phyloP scores from a whole-genome alignment of 2,888 invertebrate species.

The Idaea dimidiata region DNA sequence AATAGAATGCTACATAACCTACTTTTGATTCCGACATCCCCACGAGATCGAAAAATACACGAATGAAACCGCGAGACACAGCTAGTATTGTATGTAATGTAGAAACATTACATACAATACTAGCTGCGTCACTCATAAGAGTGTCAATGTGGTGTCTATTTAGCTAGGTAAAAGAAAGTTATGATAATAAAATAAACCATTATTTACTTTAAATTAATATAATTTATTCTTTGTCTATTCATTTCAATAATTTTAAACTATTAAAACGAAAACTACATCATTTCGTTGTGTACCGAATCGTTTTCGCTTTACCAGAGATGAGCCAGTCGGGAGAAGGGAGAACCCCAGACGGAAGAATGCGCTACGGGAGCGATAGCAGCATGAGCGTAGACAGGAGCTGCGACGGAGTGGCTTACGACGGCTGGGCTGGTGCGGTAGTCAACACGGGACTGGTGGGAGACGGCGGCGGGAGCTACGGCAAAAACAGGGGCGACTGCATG shows the following conservation, averaged over 20 bases:
- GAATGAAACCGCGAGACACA: no score
- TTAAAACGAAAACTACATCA: conserved; percentile 67
- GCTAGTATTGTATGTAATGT: no score
- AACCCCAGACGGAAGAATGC: conserved; percentile 53
- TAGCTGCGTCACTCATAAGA: no score
- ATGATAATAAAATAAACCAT: not conserved
- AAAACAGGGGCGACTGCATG: conserved; percentile 24
- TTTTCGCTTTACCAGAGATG: conserved; percentile 54
- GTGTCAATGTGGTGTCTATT: not conserved
- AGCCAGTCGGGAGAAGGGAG: conserved; percentile 46
- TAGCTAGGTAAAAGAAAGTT: not conserved
- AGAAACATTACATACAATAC: no score
- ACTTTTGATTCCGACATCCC: no score
- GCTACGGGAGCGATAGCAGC: conserved; percentile 48
- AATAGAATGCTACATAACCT: no score
- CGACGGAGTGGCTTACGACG: conserved; percentile 34
- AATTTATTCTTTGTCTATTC: conserved; percentile 63
- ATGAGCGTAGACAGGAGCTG: conserved; percentile 38
- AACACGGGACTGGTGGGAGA: conserved; percentile 67
- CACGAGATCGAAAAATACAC: no score
- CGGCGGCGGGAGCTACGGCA: conserved; percentile 44
- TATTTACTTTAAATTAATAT: conserved; percentile 17
- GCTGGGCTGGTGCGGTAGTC: conserved; percentile 41
- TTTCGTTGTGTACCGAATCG: conserved; percentile 48
- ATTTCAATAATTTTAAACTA: conserved; percentile 49